Evolutionary conservation across 2,113 vertebrate species (phyloP).

Genomic region (Rhipidura dahli): DNA sequence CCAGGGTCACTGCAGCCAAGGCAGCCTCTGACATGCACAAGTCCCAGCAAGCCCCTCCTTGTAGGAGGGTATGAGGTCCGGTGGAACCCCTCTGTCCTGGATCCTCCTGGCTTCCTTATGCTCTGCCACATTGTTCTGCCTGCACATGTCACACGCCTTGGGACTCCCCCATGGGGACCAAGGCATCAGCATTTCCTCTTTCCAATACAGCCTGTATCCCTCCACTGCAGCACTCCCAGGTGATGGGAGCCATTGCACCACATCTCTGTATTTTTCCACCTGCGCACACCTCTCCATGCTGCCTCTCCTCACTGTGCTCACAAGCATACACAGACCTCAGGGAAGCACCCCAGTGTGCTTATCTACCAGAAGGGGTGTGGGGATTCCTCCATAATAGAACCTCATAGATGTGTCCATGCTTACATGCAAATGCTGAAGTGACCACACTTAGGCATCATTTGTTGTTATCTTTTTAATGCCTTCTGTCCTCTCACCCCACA

Average conservation of each 20-base stretch:
- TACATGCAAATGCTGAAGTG: background rate
- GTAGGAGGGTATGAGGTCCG: no score
- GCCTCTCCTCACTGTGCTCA: background rate
- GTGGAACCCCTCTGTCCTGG: background rate
- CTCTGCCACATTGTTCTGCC: background rate
- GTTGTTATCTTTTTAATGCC: background rate
- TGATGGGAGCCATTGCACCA: background rate
- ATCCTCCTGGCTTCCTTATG: background rate
- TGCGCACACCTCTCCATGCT: fast-evolving
- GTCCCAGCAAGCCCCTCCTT: background rate
- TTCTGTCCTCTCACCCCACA: fast-evolving
- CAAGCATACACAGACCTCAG: background rate
- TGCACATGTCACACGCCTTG: fast-evolving
- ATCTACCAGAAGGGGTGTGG: background rate
- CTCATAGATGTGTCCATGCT: background rate
- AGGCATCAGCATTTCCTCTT: background rate
- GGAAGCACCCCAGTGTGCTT: background rate
- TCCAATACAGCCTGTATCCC: fast-evolving
- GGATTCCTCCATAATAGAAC: background rate
- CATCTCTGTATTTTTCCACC: fast-evolving
- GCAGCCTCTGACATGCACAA: background rate
- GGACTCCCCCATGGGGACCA: no score
- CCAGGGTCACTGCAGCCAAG: background rate
- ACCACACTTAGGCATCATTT: background rate
- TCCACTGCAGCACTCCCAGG: background rate